These are phyloP conservation scores for Drosophila suzukii DNA, from an alignment of 1,140 invertebrate genomes.

Conservation along the genomic window DNA sequence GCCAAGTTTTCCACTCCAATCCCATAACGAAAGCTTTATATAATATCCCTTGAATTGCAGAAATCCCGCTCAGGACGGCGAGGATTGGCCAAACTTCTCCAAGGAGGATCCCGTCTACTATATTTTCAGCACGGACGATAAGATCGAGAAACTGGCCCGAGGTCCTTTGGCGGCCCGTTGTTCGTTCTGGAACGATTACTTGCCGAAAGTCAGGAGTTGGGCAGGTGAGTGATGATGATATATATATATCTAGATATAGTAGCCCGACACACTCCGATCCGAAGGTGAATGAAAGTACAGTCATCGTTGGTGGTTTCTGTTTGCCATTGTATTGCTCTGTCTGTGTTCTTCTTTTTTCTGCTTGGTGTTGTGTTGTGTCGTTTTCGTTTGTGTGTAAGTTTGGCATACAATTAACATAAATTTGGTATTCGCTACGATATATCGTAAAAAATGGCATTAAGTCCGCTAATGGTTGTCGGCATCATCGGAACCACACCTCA, in stretches of 20 bases:
- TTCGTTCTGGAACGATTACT: slow-evolving; percentile 97
- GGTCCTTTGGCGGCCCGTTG: slow-evolving; percentile 94
- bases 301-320: slow-evolving; percentile 19
- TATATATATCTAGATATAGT: too few relatives aligned
- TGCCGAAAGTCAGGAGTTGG: slow-evolving; percentile 92
- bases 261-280: slow-evolving; percentile 17
- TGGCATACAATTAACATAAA: slow-evolving; percentile 70
- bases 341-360: slow-evolving; percentile 15
- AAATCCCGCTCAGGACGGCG: slow-evolving; percentile 91
- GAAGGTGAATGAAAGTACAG: slow-evolving; percentile 40
- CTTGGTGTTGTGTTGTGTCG: slow-evolving; percentile 28
- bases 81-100: slow-evolving; percentile 95
- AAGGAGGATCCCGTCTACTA: slow-evolving; percentile 94
- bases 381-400: slow-evolving; percentile 53
- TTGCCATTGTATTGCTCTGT: slow-evolving; percentile 15
- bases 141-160: slow-evolving; percentile 86
- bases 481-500: slow-evolving; percentile 56
- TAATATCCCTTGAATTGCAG: slow-evolving; percentile 84
- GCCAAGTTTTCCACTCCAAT: not conserved
- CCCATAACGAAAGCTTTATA: slow-evolving; percentile 34
- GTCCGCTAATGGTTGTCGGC: slow-evolving; percentile 55
- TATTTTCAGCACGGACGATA: slow-evolving; percentile 91
- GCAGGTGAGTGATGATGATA: slow-evolving; percentile 86
- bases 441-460: slow-evolving; percentile 61
- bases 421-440: slow-evolving; percentile 59